Conservation (phyloP, 2,888 invertebrate genomes). For the Protodeltote pygarga region DNA sequence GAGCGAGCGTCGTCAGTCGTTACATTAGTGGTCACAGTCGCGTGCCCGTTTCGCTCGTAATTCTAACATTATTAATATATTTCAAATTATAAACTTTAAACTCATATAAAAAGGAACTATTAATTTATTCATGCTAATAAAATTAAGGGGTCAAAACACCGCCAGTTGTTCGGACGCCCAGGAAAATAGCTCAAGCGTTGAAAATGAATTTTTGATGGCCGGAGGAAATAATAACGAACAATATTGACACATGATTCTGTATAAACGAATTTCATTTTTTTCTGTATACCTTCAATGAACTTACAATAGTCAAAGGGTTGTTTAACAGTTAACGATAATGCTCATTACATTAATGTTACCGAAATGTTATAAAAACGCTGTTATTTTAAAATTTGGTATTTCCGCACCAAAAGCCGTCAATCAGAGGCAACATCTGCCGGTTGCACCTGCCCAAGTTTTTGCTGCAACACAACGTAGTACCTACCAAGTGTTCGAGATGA, state of each 20-base stretch:
- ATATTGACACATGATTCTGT: constrained; percentile 40
- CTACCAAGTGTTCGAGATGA: constrained; percentile 35
- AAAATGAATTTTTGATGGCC: constrained; percentile 53
- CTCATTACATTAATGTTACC: constrained; percentile 33
- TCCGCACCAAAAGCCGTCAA: constrained; percentile 60
- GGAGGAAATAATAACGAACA: constrained; percentile 42
- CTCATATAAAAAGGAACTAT: constrained; percentile 42
- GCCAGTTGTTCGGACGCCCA: constrained; percentile 44
- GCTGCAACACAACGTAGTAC: constrained; percentile 49
- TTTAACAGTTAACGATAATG: constrained; percentile 19
- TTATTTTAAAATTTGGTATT: constrained; percentile 54
- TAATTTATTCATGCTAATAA: constrained; percentile 50
- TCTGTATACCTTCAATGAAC: constrained; percentile 7
- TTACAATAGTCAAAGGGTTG: constrained; percentile 3
- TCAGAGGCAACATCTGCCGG: constrained; percentile 67
- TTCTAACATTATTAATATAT: constrained; percentile 46
- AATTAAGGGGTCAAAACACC: constrained; percentile 48
- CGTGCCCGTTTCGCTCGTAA: constrained; percentile 59
- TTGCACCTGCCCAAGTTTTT: constrained; percentile 72
- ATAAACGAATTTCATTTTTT: constrained; percentile 12
- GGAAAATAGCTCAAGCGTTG: constrained; percentile 50
- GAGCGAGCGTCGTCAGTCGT: constrained; percentile 42
- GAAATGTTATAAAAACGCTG: constrained; percentile 47
- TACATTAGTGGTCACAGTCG: constrained; percentile 61
- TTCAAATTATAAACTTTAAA: constrained; percentile 32